Evolutionary conservation across 92 coral and sea anemone genomes (phyloP).

Genomic region (Virgularia gustaviana): DNA sequence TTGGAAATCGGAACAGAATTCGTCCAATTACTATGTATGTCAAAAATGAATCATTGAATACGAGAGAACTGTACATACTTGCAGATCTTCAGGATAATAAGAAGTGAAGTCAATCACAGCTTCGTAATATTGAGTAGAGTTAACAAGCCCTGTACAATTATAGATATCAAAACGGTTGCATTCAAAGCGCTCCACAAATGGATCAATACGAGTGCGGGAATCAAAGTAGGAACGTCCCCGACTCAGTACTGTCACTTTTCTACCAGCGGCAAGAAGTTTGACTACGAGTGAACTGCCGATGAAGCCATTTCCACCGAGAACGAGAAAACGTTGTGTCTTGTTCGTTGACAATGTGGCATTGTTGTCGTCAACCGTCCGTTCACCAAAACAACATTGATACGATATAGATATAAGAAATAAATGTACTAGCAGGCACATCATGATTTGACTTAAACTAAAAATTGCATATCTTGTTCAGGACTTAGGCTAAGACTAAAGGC

Average conservation of each 20-base stretch:
- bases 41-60: not conserved
- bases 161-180: slow-evolving; percentile 61
- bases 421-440: too few relatives aligned
- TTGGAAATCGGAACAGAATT: slow-evolving; percentile 20
- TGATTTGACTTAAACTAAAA: too few relatives aligned
- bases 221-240: slow-evolving; percentile 85
- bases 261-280: slow-evolving; percentile 39
- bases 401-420: not conserved
- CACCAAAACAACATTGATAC: not conserved
- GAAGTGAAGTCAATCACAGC: slow-evolving; percentile 71
- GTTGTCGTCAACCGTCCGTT: not conserved
- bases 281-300: slow-evolving; percentile 66
- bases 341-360: not conserved
- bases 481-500: too few relatives aligned
- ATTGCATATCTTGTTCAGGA: too few relatives aligned
- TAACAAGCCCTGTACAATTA: slow-evolving; percentile 49
- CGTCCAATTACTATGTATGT: not conserved
- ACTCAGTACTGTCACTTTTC: slow-evolving; percentile 59
- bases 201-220: slow-evolving; percentile 61
- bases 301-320: slow-evolving; percentile 82
- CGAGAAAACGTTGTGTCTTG: slow-evolving; percentile 24
- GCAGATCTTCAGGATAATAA: slow-evolving; percentile 49
- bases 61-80: slow-evolving; percentile 37
- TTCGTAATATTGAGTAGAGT: slow-evolving; percentile 55
- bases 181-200: slow-evolving; percentile 55